Conservation (phyloP, 1,140 invertebrate genomes). For the Orius insidiosus region DNA sequence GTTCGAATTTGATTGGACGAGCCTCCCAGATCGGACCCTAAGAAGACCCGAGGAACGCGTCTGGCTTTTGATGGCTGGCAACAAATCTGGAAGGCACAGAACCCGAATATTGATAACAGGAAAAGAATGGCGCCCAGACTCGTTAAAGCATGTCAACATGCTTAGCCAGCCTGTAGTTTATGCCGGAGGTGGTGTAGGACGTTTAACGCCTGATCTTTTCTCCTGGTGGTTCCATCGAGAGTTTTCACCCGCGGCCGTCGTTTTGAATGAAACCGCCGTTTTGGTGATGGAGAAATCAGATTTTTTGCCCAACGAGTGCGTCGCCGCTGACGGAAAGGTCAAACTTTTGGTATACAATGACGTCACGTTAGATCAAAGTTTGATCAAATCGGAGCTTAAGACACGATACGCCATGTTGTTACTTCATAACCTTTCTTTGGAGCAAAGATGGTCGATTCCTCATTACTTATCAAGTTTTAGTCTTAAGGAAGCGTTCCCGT, state of each 20-base stretch:
- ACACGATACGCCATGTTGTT: constrained; percentile 27
- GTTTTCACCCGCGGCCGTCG: constrained; percentile 30
- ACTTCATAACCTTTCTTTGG: constrained; percentile 20
- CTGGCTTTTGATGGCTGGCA: constrained; percentile 32
- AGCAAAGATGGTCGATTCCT: constrained; percentile 20
- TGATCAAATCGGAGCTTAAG: constrained; percentile 28
- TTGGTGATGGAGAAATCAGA: constrained; percentile 28
- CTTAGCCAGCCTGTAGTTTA: constrained; percentile 34
- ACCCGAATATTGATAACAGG: constrained; percentile 32
- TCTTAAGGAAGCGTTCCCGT: constrained; percentile 32
- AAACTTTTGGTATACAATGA: constrained; percentile 24
- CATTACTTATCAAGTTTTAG: constrained; percentile 26
- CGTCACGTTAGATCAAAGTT: constrained; percentile 23
- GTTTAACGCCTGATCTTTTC: constrained; percentile 30
- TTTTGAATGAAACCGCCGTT: constrained; percentile 29
- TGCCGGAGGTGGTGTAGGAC: constrained; percentile 31
- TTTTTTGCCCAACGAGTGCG: constrained; percentile 27
- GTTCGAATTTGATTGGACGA: constrained; percentile 30
- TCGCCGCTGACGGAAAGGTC: constrained; percentile 27
- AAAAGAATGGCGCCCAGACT: constrained; percentile 30
- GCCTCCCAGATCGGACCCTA: constrained; percentile 26
- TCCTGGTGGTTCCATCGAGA: constrained; percentile 35
- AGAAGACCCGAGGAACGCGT: constrained; percentile 23
- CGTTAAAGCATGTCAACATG: constrained; percentile 33
- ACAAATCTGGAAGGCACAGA: constrained; percentile 30